Conservation (phyloP, 2,113 vertebrate genomes). For the Pedetes capensis region DNA sequence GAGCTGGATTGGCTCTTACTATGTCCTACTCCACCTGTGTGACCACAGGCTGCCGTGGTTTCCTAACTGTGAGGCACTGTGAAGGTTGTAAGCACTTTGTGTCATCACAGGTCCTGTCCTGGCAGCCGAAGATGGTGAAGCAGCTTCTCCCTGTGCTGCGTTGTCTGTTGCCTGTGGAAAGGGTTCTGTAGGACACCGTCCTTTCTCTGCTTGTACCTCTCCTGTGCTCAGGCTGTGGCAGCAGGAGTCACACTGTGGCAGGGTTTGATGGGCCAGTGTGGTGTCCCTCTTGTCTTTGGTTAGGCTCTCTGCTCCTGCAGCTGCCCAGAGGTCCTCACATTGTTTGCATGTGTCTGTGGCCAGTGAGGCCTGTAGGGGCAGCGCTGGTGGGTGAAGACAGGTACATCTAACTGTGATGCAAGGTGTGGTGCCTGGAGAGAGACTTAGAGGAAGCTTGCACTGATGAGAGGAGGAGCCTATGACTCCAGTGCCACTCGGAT, state of each 20-base stretch:
- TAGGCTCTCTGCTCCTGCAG: background rate
- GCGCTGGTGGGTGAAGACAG: background rate
- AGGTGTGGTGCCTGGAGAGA: too few relatives aligned
- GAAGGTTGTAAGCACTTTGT: background rate
- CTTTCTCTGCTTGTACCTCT: background rate
- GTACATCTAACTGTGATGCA: background rate
- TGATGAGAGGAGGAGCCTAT: background rate
- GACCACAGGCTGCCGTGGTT: background rate
- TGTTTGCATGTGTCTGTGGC: too few relatives aligned
- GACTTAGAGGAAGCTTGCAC: background rate
- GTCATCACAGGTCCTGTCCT: background rate
- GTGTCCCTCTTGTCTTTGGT: background rate
- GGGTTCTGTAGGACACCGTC: background rate
- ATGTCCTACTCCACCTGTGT: background rate
- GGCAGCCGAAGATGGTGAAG: background rate
- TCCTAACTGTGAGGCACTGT: background rate
- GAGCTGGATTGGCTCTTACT: background rate
- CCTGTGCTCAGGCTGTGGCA: rapidly evolving
- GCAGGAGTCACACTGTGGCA: background rate
- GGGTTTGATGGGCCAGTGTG: background rate
- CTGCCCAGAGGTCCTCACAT: background rate
- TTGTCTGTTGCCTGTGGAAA: background rate
- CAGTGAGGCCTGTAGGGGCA: background rate
- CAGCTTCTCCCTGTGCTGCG: background rate
- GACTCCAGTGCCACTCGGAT: too few relatives aligned